Base-by-base conservation (phyloP, 1,140 invertebrate species). In the Drosophila sulfurigaster region DNA sequence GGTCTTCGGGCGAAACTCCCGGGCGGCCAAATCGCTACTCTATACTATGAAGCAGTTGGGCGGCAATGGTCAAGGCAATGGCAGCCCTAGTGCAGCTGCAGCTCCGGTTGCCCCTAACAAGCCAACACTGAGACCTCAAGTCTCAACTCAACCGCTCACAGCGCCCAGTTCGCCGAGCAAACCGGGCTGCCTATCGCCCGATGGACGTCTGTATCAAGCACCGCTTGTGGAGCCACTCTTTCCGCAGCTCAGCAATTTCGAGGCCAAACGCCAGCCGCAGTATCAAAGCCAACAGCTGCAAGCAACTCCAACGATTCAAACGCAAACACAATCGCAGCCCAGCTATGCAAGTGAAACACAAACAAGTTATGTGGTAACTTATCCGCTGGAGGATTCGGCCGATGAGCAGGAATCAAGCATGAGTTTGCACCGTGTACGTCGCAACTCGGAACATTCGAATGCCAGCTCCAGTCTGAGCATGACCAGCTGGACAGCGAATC, bases 401-500 rank as follows among this genome's bases (percentile, higher is more conserved):
- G 89, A 91, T 8, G 89, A 91, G 3, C 78, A 73, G 0, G 81
- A 91, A 13, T 71, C 59, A 45, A 71, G 43, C 8, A 1, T 41
- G 35, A 60, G 54, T 30, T 5, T 35, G 8, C 32, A 41, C n/a
- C 60, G 68, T 48, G 13, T 70, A 6, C 77, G 91, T 0, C 85
- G 85, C 58, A 64, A 35, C 3, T 91, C 91, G 16, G 91, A 92
- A 62, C 85, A 85, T 38, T 92, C 86, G 5, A 86, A 75, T 49
- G 75, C 79, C 70, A 88, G 86, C 32, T 82, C 83, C 0, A 74
- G 66, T 32, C 1, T 82, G 0, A 86, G 82, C 2, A 32, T 81
- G 59, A 86, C 91, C 5, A 92, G 80, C 59, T 92, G 91, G 91
- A 91, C 90, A 20, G 72, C 86, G 2, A 92, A 92, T 87, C 91